Conservation (phyloP, 2,797 vertebrate genomes). For the Setipinna tenuifilis region DNA sequence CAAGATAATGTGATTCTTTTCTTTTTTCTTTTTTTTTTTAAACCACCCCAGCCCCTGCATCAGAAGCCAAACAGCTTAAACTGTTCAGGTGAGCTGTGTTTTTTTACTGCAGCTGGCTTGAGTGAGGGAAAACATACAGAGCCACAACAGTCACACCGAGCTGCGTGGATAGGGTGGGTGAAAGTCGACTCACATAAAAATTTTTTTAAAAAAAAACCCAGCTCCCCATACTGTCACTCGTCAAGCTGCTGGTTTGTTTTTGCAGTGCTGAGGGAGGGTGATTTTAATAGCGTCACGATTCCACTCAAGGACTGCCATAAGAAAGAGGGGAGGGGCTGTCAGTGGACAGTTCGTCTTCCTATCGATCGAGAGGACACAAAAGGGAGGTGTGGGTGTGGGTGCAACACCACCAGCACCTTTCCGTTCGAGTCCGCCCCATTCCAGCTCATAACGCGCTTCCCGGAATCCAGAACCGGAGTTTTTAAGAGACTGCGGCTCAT, state of each 20-base stretch:
- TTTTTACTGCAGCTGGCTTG: not conserved
- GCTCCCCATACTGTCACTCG: not conserved
- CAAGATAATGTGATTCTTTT: not conserved
- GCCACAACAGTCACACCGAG: not conserved
- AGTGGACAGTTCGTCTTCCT: conserved; percentile 26
- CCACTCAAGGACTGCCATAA: conserved; percentile 34
- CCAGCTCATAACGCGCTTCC: not conserved
- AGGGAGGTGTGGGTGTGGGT: not conserved
- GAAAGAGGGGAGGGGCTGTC: conserved; percentile 7
- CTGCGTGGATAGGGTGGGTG: not conserved
- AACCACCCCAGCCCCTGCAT: not conserved
- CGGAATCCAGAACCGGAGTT: not conserved
- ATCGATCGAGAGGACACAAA: conserved; percentile 34
- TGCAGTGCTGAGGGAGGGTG: conserved; percentile 11
- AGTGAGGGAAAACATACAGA: not conserved
- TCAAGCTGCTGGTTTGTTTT: not conserved
- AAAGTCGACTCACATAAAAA: no score
- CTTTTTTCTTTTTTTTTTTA: not conserved
- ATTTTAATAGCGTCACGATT: conserved; percentile 40
- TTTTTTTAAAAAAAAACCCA: no score
- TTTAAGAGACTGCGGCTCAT: not conserved
- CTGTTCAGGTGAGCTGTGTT: not conserved
- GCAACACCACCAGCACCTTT: not conserved
- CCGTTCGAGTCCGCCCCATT: not conserved
- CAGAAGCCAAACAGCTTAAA: not conserved